Evolutionary conservation across 2,888 invertebrate species (phyloP), one percentile per base, ranked within the genome.

Genomic region (Erannis defoliaria): DNA sequence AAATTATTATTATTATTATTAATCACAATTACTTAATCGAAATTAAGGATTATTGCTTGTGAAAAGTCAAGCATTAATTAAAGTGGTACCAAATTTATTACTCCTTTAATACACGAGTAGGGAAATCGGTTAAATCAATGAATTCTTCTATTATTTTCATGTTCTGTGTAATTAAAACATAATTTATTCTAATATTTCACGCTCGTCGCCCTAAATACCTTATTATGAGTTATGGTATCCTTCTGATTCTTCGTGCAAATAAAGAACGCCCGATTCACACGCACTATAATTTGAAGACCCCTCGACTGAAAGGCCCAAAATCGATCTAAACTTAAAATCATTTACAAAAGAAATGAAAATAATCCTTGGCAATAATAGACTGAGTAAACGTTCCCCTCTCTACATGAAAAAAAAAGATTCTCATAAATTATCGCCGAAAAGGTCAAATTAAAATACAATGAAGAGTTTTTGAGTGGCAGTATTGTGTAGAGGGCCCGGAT

Each of bases 361-460:
- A 88, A 88, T 86, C 80, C 84, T 77, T 76, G 81, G 76, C 86
- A 85, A 90, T 90, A 89, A 89, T 89, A 89, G 88, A 82, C 86
- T 84, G 86, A 86, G 87, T 90, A 90, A 91, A 90, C 87, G 89
- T 82, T 86, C 85, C 85, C 62, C 88, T 86, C 80, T 82, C 76
- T 72, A 72, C 51, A 33, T 68, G 83, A 89, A 87, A 78, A 89
- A 87, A 78, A 85, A 87, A 84, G 77, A 82, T 86, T 89, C 89
- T 84, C 90, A 93, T 93, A 92, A 93, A 93, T 93, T 92, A 93
- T 91, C 91, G 82, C 90, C 89, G 88, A 91, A 93, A 92, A 93
- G 92, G 92, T 93, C 93, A 92, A 92, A 93, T 93, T 93, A 93
- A 91, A 93, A 93, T 93, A 93, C 93, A 93, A 93, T 92, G 92